Base-by-base conservation (phyloP, 2,888 invertebrate genomes). In the Leptinotarsa juncta region DNA sequence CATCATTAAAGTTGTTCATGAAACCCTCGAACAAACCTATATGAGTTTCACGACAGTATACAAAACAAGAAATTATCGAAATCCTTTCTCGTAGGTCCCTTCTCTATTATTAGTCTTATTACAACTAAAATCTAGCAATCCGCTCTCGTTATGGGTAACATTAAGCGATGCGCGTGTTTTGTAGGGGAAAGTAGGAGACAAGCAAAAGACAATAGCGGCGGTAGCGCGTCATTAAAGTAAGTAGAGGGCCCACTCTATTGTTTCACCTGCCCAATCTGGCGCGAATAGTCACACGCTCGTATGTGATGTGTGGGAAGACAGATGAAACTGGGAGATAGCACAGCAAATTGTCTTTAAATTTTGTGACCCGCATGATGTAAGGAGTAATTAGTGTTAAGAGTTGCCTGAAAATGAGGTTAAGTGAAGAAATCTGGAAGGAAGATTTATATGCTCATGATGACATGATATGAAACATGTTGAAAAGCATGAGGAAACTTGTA, bases 281-380 rank as follows among this genome's bases (percentile, higher is more conserved):
- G 78, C 76, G 81, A 78, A 78, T 69, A 76, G 76, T 81, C 82
- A 69, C 80, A 81, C 80, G 81, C 75, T 80, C 78, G 79, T 75
- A 77, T 80, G 78, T 78, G 80, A 79, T 74, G 82, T 82, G 82
- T 82, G 82, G 81, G 82, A 82, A 81, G 77, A 20, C 72, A 75
- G 80, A 80, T 81, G 77, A 53, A 70, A 73, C 67, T 7, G 57
- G 50, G 14, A 70, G 79, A 79, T 74, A 74, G 42, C 18, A 60
- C 49, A 50, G 65, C 73, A 73, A 69, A 70, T 73, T 73, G 70
- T 70, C 57, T 73, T 65, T 70, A 66, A 26, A 42, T 62, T 69
- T 73, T 73, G 55, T 42, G 65, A 68, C 23, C 55, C 55, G 57
- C 49, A 65, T 57, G 32, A 69, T 55, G 65, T 20, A 65, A 69